Conservation (phyloP, 2,113 vertebrate genomes). For the Eulemur rufifrons region DNA sequence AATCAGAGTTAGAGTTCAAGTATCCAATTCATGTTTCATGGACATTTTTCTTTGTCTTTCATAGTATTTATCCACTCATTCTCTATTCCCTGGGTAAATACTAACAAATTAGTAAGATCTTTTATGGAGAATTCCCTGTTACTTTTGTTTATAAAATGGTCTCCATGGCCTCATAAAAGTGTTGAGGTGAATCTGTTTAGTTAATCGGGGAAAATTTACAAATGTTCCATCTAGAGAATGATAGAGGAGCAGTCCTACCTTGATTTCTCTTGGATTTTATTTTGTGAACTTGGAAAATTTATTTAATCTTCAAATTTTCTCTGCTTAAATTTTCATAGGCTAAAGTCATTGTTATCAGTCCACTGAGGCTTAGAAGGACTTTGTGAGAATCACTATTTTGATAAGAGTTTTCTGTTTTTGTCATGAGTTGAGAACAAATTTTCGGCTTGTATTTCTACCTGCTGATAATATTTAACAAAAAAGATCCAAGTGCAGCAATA, state of each 20-base stretch:
- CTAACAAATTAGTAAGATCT: neutral
- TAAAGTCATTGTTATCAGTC: neutral
- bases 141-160: conserved; percentile 16
- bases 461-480: conserved; percentile 55
- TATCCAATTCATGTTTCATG: rapidly evolving
- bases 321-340: neutral
- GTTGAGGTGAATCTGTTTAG: neutral
- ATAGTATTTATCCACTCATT: neutral
- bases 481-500: conserved; percentile 57
- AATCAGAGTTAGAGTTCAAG: neutral
- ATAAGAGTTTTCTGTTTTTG: neutral
- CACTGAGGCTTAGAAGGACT: neutral
- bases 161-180: neutral
- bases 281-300: neutral
- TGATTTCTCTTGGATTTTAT: neutral
- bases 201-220: neutral
- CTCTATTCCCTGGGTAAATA: neutral
- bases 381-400: neutral
- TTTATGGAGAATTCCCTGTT: neutral
- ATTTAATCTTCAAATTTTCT: neutral
- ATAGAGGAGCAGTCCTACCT: neutral
- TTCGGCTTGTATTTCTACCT: conserved; percentile 2
- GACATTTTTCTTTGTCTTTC: neutral
- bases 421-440: neutral
- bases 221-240: neutral